Base-by-base conservation (phyloP, 2,797 vertebrate species). In the Hydrocynus forskahlii region DNA sequence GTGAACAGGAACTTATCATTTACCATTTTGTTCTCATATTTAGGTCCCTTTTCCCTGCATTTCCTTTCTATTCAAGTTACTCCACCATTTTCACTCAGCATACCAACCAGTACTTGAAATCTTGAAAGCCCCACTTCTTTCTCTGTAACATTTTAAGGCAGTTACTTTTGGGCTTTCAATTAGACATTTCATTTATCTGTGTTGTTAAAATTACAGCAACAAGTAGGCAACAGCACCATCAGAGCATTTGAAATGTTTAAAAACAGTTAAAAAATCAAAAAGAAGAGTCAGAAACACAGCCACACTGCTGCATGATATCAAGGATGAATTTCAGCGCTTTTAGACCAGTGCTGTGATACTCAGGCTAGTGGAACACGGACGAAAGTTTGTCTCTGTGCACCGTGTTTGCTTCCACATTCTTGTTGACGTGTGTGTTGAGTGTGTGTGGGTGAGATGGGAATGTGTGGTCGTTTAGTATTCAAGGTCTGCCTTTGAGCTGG, bases 361-460 rank as follows among this genome's bases (percentile, higher is more conserved):
- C 48, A 23, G 48, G 68, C 45, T 29, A 19, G 25, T 1, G 4
- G 8, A 38, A 57, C 29, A 21, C 19, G 25, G 23, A 71, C 55
- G n/a, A 45, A 57, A 7, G 7, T 12, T 25, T 45, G 35, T 17
- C 7, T 66, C 79, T 52, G 68, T 72, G 62, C 72, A 43, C 55
- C 59, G 0, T 83, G 21, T 79, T 48, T 69, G 60, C 29, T 12
- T 70, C 17, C 12, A 16, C 6, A 5, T 59, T 80, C 19, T 54
- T 17, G 8, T 75, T 14, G 79, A 23, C 66, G 1, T 64, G 52
- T 81, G 12, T 55, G 54, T 67, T 81, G 35, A 81, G 60, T 75
- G 55, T 57, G 67, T 72, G 69, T 72, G 81, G 59, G 45, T 66
- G 50, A 66, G n/a, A 76, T 71, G 68, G 62, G 38, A 25, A n/a